Base-by-base conservation (phyloP, 2,888 invertebrate species). In the Rhagonycha fulva region DNA sequence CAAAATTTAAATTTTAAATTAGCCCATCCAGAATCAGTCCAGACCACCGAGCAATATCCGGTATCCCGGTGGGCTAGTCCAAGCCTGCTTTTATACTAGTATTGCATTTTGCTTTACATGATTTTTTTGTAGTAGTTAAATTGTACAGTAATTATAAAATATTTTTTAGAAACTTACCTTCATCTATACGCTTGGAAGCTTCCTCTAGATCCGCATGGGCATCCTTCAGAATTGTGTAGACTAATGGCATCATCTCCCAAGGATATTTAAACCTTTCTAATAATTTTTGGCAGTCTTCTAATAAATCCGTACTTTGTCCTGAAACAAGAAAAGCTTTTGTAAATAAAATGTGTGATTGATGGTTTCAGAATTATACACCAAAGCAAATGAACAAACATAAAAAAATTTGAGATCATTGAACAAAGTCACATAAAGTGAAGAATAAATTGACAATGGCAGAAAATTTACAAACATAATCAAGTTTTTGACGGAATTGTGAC, bases 231-330 rank as follows among this genome's bases (percentile, higher is more conserved):
- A 95, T 94, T 84, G 93, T 93, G 87, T 94, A 93, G 89, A 94
- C 93, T 61, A 95, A 87, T 19, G 94, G 94, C 92, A 95, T 92
- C 92, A 94, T 93, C 86, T 94, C 94, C 93, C 93, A 94, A 4
- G 94, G 93, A 87, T 94, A 94, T 85, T 92, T 91, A 89, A 94
- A 94, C 88, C 92, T 92, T 85, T 94, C 93, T 86, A 93, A 88
- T 75, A 94, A 89, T 85, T 93, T 94, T 83, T 93, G 92, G 85
- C 94, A 94, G 87, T 93, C 93, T 84, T 94, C 93, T 85, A 94
- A 89, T 72, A 92, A 87, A 84, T 91, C 91, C 74, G 88, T 85
- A 78, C 87, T 87, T 83, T 89, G 89, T 66, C 81, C 86, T 86
- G 84, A 24, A 85, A 86, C n/a, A 9, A 47, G n/a, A 47, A 47